These are phyloP conservation scores for Schrankia costaestrigalis DNA, from an alignment of 2,888 invertebrate species.

Conservation along the genomic window DNA sequence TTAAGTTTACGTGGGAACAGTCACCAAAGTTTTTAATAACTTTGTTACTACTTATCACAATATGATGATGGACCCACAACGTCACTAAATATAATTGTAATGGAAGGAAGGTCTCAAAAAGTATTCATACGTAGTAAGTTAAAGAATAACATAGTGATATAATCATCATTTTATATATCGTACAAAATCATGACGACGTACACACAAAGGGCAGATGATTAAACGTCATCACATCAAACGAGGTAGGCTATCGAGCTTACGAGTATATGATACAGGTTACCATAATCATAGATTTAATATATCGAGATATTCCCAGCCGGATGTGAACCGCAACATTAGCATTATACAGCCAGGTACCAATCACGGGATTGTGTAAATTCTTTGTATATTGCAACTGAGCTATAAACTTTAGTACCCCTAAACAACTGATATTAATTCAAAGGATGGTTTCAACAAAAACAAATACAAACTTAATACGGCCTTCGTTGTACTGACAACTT, in stretches of 20 bases:
- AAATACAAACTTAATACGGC: slow-evolving; percentile 12
- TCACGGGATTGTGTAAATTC: slow-evolving; percentile 25
- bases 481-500: slow-evolving; percentile 13
- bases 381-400: slow-evolving; percentile 11
- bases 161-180: slow-evolving; percentile 27
- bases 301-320: slow-evolving; percentile 47
- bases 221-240: slow-evolving; percentile 27
- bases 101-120: not conserved
- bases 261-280: slow-evolving; percentile 27
- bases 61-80: no score
- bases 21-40: no score
- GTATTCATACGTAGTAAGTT: slow-evolving; percentile 6
- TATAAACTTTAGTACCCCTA: slow-evolving; percentile 26
- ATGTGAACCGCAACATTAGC: slow-evolving; percentile 53
- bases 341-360: slow-evolving; percentile 41
- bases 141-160: slow-evolving; percentile 13
- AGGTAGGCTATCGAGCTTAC: no score
- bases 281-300: slow-evolving; percentile 32
- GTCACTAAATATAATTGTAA: no score
- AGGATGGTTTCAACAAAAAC: slow-evolving; percentile 14
- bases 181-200: slow-evolving; percentile 13
- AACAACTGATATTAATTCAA: slow-evolving; percentile 17
- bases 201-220: slow-evolving; percentile 28
- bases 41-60: no score
- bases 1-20: no score